These are phyloP conservation scores for Hypselothyrea guttata DNA, from an alignment of 2,888 invertebrate genomes.

Conservation along the genomic window DNA sequence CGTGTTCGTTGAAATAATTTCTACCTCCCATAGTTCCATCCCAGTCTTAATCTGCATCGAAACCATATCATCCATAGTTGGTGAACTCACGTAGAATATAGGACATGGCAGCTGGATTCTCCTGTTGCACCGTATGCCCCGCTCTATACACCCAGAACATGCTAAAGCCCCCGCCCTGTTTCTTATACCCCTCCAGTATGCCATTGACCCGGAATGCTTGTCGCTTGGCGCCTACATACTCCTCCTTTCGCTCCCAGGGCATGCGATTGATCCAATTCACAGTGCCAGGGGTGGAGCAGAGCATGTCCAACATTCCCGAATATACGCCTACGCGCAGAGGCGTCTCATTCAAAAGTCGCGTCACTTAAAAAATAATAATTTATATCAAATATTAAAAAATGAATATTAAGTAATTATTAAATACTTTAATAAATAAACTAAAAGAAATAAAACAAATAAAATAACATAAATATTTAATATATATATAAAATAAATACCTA, in stretches of 20 bases:
- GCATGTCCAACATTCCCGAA: constrained; percentile 91
- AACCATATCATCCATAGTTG: constrained; percentile 63
- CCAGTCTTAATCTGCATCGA: no score
- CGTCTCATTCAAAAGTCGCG: constrained; percentile 87
- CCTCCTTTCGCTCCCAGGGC: constrained; percentile 85
- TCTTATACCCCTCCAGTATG: constrained; percentile 88
- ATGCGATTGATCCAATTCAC: constrained; percentile 89
- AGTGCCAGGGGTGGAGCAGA: constrained; percentile 91
- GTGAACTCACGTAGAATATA: constrained; percentile 84
- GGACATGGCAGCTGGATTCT: constrained; percentile 87
- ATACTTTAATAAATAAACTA: no score
- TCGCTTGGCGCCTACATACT: constrained; percentile 85
- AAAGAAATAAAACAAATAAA: no score
- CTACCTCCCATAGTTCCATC: no score
- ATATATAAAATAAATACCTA: no score
- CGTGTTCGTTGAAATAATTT: no score
- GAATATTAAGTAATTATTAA: no score
- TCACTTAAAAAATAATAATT: constrained; percentile 85
- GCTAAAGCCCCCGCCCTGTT: constrained; percentile 83
- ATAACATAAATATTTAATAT: no score
- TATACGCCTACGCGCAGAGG: constrained; percentile 87
- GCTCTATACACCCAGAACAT: constrained; percentile 82
- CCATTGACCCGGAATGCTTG: constrained; percentile 85
- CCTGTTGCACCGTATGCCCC: constrained; percentile 84
- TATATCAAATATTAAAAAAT: no score